A percentile compares a stretch with the other conserved stretches of the same genome.
Evolutionary conservation across 1,140 invertebrate genomes (phyloP).

Genomic region (Drosophila novamexicana): DNA sequence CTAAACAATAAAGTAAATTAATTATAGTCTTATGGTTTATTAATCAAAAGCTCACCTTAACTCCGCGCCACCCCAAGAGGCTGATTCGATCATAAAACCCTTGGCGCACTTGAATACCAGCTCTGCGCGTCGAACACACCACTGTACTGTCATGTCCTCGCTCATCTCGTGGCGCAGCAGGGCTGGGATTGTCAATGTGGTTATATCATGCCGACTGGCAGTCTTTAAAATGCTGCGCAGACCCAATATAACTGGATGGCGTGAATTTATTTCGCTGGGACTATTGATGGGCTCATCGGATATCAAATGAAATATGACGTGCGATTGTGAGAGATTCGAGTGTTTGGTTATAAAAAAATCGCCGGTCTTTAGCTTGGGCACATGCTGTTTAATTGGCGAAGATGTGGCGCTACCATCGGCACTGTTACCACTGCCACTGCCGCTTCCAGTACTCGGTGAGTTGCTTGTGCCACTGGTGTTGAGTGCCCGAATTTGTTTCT

Average conservation of each 20-base stretch:
- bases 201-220: constrained; percentile 96
- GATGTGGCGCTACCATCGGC: constrained; percentile 52
- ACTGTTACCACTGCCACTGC: constrained; percentile 41
- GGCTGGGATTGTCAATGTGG: constrained; percentile 96
- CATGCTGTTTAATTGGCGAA: constrained; percentile 66
- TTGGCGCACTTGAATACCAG: constrained; percentile 99
- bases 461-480: constrained; percentile 63
- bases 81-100: constrained; percentile 99
- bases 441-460: constrained; percentile 57
- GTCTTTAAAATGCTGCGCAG: constrained; percentile 97
- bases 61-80: constrained; percentile 95
- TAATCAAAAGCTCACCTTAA: constrained; percentile 87
- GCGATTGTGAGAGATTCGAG: constrained; percentile 97
- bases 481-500: constrained; percentile 85
- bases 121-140: constrained; percentile 98
- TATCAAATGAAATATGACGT: constrained; percentile 97
- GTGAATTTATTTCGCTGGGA: constrained; percentile 95
- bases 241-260: constrained; percentile 97
- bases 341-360: constrained; percentile 98
- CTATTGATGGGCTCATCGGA: constrained; percentile 89
- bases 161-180: constrained; percentile 96
- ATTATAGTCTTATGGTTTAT: neutral
- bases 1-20: constrained; percentile 31
- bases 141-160: constrained; percentile 98
- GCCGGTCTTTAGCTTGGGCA: constrained; percentile 90